Evolutionary conservation across 2,888 invertebrate species (phyloP).

Genomic region (Diabrotica balteata): DNA sequence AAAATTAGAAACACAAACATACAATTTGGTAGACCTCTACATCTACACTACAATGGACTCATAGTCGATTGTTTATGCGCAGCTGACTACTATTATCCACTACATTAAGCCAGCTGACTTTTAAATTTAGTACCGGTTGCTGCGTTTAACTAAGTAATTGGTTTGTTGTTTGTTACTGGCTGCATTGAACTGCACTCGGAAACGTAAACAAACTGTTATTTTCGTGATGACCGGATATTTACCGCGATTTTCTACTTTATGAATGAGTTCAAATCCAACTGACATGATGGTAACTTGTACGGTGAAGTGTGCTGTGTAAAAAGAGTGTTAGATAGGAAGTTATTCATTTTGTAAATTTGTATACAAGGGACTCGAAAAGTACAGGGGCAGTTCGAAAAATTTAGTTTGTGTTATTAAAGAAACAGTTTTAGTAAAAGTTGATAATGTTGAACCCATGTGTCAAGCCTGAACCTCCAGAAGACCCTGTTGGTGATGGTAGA

Average conservation of each 20-base stretch:
- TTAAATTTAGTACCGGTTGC: too few species aligned
- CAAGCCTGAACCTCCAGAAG: constrained; percentile 63
- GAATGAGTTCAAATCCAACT: constrained; percentile 20
- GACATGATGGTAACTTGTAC: not conserved
- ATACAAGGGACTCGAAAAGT: not conserved
- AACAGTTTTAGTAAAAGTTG: not conserved
- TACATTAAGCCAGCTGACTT: too few species aligned
- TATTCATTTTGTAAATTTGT: constrained; percentile 3
- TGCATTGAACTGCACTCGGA: not conserved
- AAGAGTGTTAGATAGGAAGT: not conserved
- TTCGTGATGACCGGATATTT: constrained; percentile 21
- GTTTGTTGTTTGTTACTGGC: too few species aligned
- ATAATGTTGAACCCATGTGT: constrained; percentile 62
- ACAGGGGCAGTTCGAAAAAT: not conserved
- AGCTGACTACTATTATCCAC: too few species aligned
- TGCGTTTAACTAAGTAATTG: too few species aligned
- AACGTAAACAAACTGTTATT: constrained; percentile 4
- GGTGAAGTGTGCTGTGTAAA: not conserved
- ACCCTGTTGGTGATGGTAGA: constrained; percentile 66
- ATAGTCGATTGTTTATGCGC: too few species aligned
- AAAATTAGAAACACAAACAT: too few species aligned
- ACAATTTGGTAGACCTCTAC: too few species aligned
- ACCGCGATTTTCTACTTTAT: constrained; percentile 12
- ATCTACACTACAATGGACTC: too few species aligned
- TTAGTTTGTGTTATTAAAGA: constrained; percentile 6